Percentiles rank a stretch among this genome's conserved stretches.
These are phyloP conservation scores for Tachypleus tridentatus DNA, from an alignment of 1,140 invertebrate genomes.

Conservation along the genomic window DNA sequence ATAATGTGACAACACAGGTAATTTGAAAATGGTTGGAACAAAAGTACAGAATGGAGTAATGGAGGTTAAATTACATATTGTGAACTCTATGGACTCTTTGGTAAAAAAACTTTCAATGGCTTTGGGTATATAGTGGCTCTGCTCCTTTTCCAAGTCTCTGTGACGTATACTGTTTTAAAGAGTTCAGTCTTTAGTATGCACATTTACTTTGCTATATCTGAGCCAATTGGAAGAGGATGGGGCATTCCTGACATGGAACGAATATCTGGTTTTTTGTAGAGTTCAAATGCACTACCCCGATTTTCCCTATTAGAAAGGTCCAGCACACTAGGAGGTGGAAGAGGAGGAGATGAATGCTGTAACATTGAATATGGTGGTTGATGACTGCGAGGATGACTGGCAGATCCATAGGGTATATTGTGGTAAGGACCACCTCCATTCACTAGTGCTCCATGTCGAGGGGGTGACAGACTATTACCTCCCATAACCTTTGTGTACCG, in stretches of 20 bases:
- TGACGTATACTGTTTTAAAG: no score
- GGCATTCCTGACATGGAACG: background rate
- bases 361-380: constrained; percentile 16
- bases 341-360: constrained; percentile 17
- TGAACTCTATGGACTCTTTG: no score
- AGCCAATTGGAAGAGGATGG: background rate
- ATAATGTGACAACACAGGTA: no score
- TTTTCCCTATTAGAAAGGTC: constrained; percentile 69
- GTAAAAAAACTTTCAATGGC: no score
- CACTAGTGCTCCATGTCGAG: constrained; percentile 7
- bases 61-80: no score
- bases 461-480: constrained; percentile 2
- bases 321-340: constrained; percentile 36
- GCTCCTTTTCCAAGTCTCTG: no score
- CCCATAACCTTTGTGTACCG: constrained; percentile 7
- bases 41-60: no score
- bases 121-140: no score
- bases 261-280: constrained; percentile 71
- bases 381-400: constrained; percentile 8
- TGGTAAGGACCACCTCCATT: constrained; percentile 22
- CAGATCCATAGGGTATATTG: constrained; percentile 21
- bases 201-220: background rate
- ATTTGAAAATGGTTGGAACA: no score
- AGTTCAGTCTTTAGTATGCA: background rate
- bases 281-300: constrained; percentile 84